A percentile compares a stretch with the other conserved stretches of the same genome.
These are phyloP conservation scores for Aptenodytes forsteri DNA, from an alignment of 2,113 vertebrate species.

Conservation along the genomic window DNA sequence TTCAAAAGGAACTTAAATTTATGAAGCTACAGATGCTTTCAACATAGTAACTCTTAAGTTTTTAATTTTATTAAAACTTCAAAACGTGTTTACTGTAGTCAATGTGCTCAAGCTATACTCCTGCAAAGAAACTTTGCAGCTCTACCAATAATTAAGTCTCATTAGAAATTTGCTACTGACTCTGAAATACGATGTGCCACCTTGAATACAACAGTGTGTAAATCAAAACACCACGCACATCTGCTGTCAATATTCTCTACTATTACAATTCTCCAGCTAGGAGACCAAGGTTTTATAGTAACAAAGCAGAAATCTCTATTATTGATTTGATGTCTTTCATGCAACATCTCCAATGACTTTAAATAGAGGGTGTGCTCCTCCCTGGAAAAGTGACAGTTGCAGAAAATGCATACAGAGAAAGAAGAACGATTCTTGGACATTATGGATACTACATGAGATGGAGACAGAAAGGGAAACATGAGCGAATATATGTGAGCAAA, in stretches of 20 bases:
- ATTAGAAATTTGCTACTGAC: neutral
- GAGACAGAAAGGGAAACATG: neutral
- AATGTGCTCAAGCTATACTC: neutral
- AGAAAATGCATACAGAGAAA: neutral
- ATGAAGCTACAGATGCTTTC: neutral
- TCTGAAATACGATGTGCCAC: neutral
- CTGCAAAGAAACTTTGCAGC: neutral
- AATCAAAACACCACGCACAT: neutral
- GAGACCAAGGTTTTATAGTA: neutral
- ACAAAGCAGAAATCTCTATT: neutral
- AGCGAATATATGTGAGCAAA: neutral
- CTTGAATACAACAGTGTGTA: neutral
- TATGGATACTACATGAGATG: neutral
- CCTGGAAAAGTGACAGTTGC: neutral
- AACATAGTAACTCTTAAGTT: neutral
- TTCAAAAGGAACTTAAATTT: neutral
- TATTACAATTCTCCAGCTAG: neutral
- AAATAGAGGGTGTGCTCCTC: neutral
- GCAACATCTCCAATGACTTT: rapidly evolving
- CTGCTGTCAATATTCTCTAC: neutral
- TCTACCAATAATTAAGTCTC: neutral
- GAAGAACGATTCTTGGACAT: neutral
- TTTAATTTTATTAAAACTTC: neutral
- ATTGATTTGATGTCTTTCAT: neutral
- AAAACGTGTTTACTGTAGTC: neutral